Evolutionary conservation across 2,797 vertebrate species (phyloP).

Genomic region (Glyptemys insculpta): DNA sequence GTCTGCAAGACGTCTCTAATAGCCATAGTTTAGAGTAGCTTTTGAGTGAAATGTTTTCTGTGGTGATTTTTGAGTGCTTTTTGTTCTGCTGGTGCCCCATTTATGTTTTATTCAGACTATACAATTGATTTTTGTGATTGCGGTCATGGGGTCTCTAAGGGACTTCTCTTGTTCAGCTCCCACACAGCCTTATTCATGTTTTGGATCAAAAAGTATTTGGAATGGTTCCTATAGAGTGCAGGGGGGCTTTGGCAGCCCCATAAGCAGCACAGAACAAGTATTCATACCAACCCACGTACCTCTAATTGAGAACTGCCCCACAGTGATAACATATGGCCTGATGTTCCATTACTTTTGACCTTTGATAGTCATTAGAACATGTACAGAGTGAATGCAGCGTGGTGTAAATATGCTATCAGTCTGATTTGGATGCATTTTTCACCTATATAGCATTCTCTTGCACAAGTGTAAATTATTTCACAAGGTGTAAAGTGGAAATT

Average conservation of each 20-base stretch:
- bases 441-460: background rate
- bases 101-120: background rate
- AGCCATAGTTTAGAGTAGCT: background rate
- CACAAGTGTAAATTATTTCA: background rate
- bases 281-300: background rate
- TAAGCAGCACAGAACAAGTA: background rate
- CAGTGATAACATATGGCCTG: background rate
- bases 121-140: background rate
- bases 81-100: accelerated
- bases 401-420: background rate
- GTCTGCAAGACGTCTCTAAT: background rate
- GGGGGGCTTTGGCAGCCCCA: background rate
- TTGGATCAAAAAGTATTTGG: background rate
- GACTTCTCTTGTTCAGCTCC: background rate
- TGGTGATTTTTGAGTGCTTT: background rate
- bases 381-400: background rate
- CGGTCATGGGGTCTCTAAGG: accelerated
- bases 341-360: background rate
- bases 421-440: background rate
- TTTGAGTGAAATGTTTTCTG: background rate
- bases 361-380: background rate
- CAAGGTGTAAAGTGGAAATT: background rate
- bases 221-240: background rate
- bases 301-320: background rate
- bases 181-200: background rate